Base-by-base conservation (phyloP, 1,140 invertebrate species). In the Parapsyche elsis region DNA sequence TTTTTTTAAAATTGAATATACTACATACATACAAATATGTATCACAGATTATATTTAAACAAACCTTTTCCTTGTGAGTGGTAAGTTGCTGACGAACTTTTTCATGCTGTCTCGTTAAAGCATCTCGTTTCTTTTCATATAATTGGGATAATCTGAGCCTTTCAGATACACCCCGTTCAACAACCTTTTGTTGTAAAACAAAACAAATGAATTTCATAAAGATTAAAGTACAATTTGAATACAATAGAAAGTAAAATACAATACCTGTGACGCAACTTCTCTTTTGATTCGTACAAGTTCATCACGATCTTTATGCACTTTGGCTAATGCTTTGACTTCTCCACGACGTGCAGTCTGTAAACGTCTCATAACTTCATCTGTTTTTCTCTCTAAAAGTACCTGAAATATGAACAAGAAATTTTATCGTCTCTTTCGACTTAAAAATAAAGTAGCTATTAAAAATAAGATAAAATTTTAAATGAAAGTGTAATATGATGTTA, bases 161-260 rank as follows among this genome's bases (percentile, higher is more conserved):
- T 88, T 96, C 95, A 24, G 93, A 92, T 45, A 96, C 95, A 30
- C 95, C 95, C 80, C 94, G 93, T 83, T 95, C 94, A 53, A 96
- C 95, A 0, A 95, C 93, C 59, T 92, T 91, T 30, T 2, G 23
- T 1, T 19, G 1, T 45, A 24, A 61, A 61, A 59, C 23, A 38
- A 38, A 38, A 38, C 7, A 38, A 38, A 38, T 38, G 7, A 38
- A 38, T 4, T 38, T 38, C 30, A 38, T 4, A 38, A 38, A 38
- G 2, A 38, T 38, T 38, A 23, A 53, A 53, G 2, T 14, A 53
- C 10, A 53, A 10, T 53, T 14, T 10, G 16, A 12, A 53, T 14
- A 53, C 2, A 53, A 38, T 38, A 38, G 7, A 38, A 67, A 12
- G 14, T 26, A 67, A 12, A 67, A 26, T 67, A 67, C 5, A 24